phyloP scores from a whole-genome alignment of 2,888 invertebrate genomes.

The Strigamia transsilvanica region DNA sequence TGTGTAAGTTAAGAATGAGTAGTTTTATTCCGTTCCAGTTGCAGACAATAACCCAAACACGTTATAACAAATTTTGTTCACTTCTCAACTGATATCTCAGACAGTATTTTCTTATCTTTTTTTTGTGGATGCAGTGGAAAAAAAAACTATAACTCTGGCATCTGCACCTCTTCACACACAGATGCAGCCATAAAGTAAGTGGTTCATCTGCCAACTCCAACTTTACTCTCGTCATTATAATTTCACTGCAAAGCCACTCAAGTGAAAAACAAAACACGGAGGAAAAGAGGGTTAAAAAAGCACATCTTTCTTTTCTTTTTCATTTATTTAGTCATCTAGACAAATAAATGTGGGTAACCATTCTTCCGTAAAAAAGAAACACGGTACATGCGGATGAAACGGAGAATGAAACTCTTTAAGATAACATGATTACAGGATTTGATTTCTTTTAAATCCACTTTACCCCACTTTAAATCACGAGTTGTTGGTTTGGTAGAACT shows the following conservation, averaged over 20 bases:
- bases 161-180: conserved; percentile 49
- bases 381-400: conserved; percentile 28
- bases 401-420: conserved; percentile 29
- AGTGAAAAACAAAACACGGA: conserved; percentile 48
- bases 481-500: background rate
- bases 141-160: conserved; percentile 36
- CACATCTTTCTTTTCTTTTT: conserved; percentile 5
- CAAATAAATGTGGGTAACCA: conserved; percentile 42
- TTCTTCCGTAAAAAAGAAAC: conserved; percentile 46
- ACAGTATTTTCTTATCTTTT: conserved; percentile 31
- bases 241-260: conserved; percentile 48
- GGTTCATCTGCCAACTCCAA: conserved; percentile 49
- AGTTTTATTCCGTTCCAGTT: background rate
- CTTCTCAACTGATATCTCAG: conserved; percentile 34
- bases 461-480: background rate
- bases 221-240: conserved; percentile 41
- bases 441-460: conserved; percentile 27
- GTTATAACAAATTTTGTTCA: conserved; percentile 36
- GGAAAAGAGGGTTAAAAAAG: conserved; percentile 4
- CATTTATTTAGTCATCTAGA: conserved; percentile 48
- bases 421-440: conserved; percentile 34
- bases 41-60: conserved; percentile 16
- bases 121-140: conserved; percentile 38
- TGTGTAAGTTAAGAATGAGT: conserved; percentile 16
- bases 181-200: conserved; percentile 47